These are phyloP conservation scores for Dyspetes luteomarginatus DNA, from an alignment of 2,888 invertebrate genomes.

Conservation along the genomic window DNA sequence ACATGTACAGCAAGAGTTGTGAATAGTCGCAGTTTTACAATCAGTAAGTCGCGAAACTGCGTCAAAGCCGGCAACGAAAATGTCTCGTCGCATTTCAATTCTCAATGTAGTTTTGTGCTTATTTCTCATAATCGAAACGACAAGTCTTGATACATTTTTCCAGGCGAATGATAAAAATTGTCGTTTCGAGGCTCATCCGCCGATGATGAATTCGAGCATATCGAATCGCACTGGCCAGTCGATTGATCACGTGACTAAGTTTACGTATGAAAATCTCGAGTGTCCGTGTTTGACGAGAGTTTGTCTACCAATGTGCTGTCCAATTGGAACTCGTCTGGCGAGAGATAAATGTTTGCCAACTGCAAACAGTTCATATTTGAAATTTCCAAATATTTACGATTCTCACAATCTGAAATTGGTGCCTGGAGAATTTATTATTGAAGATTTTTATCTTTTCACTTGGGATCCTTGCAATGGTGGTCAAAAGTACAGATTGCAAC, in stretches of 20 bases:
- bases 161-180: constrained; percentile 34
- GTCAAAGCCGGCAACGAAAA: constrained; percentile 19
- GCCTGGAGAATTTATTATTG: constrained; percentile 1
- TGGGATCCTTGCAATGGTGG: constrained; percentile 68
- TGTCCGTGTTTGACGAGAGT: constrained; percentile 61
- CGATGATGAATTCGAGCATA: not conserved
- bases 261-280: constrained; percentile 17
- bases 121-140: not conserved
- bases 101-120: not conserved
- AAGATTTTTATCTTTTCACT: constrained; percentile 60
- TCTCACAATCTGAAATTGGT: constrained; percentile 25
- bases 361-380: not conserved
- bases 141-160: not conserved
- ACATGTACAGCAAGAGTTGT: not conserved
- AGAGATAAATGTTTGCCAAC: constrained; percentile 36
- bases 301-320: constrained; percentile 73
- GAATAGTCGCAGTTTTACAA: not conserved
- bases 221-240: not conserved
- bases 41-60: constrained; percentile 27
- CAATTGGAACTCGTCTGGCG: constrained; percentile 22
- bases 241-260: too few species aligned
- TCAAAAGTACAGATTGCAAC: constrained; percentile 63
- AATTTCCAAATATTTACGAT: constrained; percentile 70
- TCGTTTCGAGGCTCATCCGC: constrained; percentile 6
- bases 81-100: not conserved